These are phyloP conservation scores for Lacerta bilineata DNA, from an alignment of 2,797 vertebrate species.

Conservation along the genomic window DNA sequence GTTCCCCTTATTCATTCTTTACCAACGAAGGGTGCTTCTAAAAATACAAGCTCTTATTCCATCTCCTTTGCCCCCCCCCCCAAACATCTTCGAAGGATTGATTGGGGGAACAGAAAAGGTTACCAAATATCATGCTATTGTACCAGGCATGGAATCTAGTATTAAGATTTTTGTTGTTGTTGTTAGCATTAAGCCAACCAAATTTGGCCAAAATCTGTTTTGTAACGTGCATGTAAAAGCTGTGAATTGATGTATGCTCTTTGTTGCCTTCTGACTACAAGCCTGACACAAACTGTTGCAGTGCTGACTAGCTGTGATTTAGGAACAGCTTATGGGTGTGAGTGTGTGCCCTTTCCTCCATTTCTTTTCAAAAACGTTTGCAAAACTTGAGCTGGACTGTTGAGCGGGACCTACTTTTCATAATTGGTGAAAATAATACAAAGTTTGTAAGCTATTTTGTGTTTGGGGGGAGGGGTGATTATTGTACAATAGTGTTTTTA, in stretches of 20 bases:
- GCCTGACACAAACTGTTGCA: slow-evolving; percentile 51
- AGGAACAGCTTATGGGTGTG: slow-evolving; percentile 28
- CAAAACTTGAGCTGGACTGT: slow-evolving; percentile 78
- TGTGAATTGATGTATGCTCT: slow-evolving; percentile 76
- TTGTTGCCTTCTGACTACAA: slow-evolving; percentile 61
- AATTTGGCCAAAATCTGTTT: slow-evolving; percentile 32
- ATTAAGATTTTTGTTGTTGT: slow-evolving; percentile 18
- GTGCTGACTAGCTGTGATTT: slow-evolving; percentile 58
- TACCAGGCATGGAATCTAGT: slow-evolving; percentile 50
- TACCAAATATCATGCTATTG: slow-evolving; percentile 26
- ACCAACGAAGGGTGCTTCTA: slow-evolving; percentile 64
- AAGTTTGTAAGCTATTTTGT: slow-evolving; percentile 71
- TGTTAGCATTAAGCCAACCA: slow-evolving; percentile 57
- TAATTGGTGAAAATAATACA: slow-evolving; percentile 62
- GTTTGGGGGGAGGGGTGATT: slow-evolving; percentile 69
- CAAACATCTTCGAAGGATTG: slow-evolving; percentile 9
- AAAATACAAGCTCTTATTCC: slow-evolving; percentile 59
- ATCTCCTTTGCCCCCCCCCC: slow-evolving; percentile 11
- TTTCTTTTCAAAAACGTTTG: slow-evolving; percentile 54
- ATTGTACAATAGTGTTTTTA: slow-evolving; percentile 80
- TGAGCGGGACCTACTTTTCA: slow-evolving; percentile 79
- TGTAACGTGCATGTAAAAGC: slow-evolving; percentile 71
- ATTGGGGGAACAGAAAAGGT: slow-evolving; percentile 32
- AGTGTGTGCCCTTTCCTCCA: slow-evolving; percentile 32
- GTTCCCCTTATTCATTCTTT: neutral